These are phyloP conservation scores for Aythya fuligula DNA, from an alignment of 2,797 vertebrate genomes.

Conservation along the genomic window DNA sequence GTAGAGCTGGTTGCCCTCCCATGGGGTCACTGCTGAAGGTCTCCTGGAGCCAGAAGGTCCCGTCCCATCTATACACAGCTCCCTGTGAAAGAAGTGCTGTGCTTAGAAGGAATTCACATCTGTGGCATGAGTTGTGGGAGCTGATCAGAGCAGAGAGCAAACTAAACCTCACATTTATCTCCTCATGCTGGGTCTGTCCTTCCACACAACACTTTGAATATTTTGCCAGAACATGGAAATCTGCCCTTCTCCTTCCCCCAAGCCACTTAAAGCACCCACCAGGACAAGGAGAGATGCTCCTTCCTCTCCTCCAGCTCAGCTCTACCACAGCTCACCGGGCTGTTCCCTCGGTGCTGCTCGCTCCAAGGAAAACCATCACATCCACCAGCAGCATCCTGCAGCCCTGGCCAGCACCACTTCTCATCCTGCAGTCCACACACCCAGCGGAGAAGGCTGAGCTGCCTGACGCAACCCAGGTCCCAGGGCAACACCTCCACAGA, in stretches of 20 bases:
- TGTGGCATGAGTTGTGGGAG: background rate
- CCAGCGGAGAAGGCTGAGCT: background rate
- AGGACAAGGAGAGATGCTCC: background rate
- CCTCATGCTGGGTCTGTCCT: background rate
- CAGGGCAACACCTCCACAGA: background rate
- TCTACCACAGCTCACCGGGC: background rate
- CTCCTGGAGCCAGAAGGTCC: background rate
- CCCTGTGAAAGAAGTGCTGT: background rate
- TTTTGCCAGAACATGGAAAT: background rate
- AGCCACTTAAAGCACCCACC: too few species aligned
- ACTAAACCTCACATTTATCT: background rate
- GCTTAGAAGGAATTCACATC: background rate
- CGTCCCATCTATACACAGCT: background rate
- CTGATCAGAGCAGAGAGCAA: background rate
- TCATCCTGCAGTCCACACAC: background rate
- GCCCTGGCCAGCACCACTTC: background rate
- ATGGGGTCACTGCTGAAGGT: background rate
- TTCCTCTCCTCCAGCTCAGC: background rate
- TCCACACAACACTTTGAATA: background rate
- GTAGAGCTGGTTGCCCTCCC: background rate
- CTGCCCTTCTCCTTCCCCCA: background rate
- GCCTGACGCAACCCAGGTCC: background rate
- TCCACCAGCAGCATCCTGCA: fast-evolving
- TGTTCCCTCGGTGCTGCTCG: fast-evolving
- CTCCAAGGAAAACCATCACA: background rate